Conservation (phyloP, 2,797 vertebrate genomes). For the Meda fulgida region DNA sequence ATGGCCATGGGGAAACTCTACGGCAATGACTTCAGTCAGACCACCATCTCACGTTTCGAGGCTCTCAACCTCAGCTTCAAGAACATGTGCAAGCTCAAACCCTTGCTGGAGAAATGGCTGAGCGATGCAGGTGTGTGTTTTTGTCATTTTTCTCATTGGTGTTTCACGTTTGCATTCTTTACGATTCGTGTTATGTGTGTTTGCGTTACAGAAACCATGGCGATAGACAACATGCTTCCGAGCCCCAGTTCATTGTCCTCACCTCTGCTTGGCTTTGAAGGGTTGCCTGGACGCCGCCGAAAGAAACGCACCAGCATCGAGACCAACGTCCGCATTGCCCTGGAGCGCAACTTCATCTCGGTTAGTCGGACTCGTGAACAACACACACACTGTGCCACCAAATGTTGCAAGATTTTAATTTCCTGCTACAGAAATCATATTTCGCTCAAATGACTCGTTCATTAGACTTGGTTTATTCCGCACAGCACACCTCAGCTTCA, state of each 20-base stretch:
- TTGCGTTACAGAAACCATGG: slow-evolving; percentile 83
- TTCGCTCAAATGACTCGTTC: not conserved
- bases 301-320: slow-evolving; percentile 96
- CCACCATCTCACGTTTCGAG: slow-evolving; percentile 92
- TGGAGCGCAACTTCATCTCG: slow-evolving; percentile 89
- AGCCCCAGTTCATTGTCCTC: slow-evolving; percentile 86
- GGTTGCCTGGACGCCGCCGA: slow-evolving; percentile 86
- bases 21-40: slow-evolving; percentile 93
- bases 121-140: slow-evolving; percentile 81
- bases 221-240: slow-evolving; percentile 89
- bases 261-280: slow-evolving; percentile 85
- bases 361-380: slow-evolving; percentile 67
- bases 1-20: slow-evolving; percentile 94
- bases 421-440: not conserved
- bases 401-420: not conserved
- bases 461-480: not conserved
- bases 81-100: slow-evolving; percentile 96
- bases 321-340: slow-evolving; percentile 87
- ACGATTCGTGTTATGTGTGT: not conserved
- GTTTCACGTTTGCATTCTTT: not conserved
- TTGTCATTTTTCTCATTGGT: not conserved
- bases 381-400: not conserved
- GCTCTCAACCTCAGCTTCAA: slow-evolving; percentile 94
- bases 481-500: not conserved
- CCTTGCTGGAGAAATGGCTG: slow-evolving; percentile 92